phyloP scores from a whole-genome alignment of 2,113 vertebrate genomes.

The Rostratula benghalensis region DNA sequence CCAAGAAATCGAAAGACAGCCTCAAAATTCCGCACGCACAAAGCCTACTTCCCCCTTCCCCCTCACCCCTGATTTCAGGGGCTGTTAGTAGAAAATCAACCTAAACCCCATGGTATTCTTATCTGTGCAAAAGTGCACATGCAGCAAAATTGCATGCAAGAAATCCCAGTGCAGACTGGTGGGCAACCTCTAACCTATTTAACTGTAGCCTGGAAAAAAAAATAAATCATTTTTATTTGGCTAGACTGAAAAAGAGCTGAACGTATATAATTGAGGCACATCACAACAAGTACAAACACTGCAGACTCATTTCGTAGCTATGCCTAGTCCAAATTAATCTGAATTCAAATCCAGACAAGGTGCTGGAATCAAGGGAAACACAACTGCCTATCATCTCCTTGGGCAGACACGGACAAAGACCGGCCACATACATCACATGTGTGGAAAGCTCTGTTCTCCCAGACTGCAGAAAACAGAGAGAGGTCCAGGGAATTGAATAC shows the following conservation, averaged over 20 bases:
- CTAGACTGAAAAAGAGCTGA: neutral
- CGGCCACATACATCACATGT: neutral
- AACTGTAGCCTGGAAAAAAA: neutral
- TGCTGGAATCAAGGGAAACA: slow-evolving; percentile 25
- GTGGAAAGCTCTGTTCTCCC: neutral
- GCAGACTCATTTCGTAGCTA: slow-evolving; percentile 26
- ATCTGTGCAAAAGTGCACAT: neutral
- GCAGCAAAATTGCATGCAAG: neutral
- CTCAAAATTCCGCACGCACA: neutral
- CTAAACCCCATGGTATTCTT: neutral
- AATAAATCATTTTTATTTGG: neutral
- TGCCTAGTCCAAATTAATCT: slow-evolving; percentile 23
- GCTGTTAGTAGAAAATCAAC: neutral
- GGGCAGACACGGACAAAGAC: fast-evolving
- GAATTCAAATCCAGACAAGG: slow-evolving; percentile 47
- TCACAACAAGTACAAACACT: neutral
- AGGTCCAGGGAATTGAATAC: neutral
- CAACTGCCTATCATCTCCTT: neutral
- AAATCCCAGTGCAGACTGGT: neutral
- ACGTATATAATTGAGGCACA: neutral
- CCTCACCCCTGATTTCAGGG: neutral
- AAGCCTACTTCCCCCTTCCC: neutral
- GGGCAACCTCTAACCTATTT: slow-evolving; percentile 13
- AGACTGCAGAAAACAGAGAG: neutral
- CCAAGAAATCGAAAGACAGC: neutral